Conservation (phyloP, 2,797 vertebrate genomes). For the Scolopax bukidnonensis region DNA sequence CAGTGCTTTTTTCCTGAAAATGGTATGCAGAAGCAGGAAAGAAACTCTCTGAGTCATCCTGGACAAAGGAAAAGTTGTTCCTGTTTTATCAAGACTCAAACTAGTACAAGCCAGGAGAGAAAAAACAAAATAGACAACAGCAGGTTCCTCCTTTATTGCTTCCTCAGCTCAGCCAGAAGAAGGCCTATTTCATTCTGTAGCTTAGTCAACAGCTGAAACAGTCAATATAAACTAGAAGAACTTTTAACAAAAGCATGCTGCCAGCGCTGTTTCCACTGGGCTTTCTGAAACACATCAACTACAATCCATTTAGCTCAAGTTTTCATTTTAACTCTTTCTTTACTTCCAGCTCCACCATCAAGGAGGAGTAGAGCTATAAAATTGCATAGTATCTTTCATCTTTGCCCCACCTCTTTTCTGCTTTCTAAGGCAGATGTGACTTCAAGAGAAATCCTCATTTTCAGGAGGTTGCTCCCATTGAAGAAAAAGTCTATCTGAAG, state of each 20-base stretch:
- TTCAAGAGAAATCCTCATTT: background rate
- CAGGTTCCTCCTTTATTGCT: background rate
- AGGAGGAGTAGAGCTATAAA: background rate
- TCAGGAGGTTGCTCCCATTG: background rate
- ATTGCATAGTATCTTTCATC: background rate
- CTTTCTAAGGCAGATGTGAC: background rate
- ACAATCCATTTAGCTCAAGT: background rate
- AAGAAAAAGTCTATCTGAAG: background rate
- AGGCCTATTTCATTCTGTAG: background rate
- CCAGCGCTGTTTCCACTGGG: background rate
- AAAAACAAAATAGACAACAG: background rate
- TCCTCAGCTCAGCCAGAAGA: background rate
- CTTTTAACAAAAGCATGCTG: background rate
- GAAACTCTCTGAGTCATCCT: background rate
- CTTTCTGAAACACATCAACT: background rate
- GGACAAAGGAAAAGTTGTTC: background rate
- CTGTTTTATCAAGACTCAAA: background rate
- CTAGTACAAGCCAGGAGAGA: background rate
- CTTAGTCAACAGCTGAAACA: background rate
- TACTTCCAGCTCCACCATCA: background rate
- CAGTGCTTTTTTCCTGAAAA: background rate
- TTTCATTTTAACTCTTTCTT: background rate
- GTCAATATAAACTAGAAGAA: background rate
- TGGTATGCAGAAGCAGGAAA: background rate
- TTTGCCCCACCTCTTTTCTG: background rate